phyloP scores from a whole-genome alignment of 2,888 invertebrate genomes.

The Serripes groenlandicus region DNA sequence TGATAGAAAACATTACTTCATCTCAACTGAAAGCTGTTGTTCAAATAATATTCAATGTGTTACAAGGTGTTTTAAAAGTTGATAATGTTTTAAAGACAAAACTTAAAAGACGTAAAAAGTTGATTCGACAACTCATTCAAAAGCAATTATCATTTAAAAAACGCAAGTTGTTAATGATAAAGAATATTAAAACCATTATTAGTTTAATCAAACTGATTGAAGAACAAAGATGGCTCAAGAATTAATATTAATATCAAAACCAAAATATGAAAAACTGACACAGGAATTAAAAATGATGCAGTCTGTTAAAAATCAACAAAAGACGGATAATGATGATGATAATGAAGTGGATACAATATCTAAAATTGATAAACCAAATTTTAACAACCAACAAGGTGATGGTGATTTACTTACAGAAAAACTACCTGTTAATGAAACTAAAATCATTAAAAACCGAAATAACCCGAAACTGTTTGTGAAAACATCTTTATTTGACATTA shows the following conservation, averaged over 20 bases:
- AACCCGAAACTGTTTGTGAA: background rate
- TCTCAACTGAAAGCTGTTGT: slow-evolving; percentile 43
- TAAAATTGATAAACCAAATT: background rate
- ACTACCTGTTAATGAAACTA: background rate
- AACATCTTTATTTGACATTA: background rate
- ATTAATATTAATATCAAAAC: slow-evolving; percentile 48
- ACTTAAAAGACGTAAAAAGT: slow-evolving; percentile 36
- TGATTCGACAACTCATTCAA: slow-evolving; percentile 51
- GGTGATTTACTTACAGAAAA: background rate
- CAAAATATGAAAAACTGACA: slow-evolving; percentile 32
- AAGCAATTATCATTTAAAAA: slow-evolving; percentile 35
- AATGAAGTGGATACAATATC: background rate
- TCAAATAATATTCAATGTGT: slow-evolving; percentile 51
- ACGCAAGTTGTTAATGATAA: slow-evolving; percentile 35
- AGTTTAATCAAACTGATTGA: slow-evolving; percentile 30
- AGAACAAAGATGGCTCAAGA: slow-evolving; percentile 46
- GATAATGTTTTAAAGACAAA: slow-evolving; percentile 27
- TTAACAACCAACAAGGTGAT: background rate
- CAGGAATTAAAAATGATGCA: background rate
- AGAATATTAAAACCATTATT: slow-evolving; percentile 35
- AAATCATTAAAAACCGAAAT: background rate
- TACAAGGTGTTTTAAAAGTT: slow-evolving; percentile 20
- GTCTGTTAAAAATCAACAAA: background rate
- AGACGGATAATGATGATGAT: background rate
- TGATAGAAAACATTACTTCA: slow-evolving; percentile 31